These are phyloP conservation scores for Bombus pascuorum DNA, from an alignment of 1,140 invertebrate species.

Conservation along the genomic window DNA sequence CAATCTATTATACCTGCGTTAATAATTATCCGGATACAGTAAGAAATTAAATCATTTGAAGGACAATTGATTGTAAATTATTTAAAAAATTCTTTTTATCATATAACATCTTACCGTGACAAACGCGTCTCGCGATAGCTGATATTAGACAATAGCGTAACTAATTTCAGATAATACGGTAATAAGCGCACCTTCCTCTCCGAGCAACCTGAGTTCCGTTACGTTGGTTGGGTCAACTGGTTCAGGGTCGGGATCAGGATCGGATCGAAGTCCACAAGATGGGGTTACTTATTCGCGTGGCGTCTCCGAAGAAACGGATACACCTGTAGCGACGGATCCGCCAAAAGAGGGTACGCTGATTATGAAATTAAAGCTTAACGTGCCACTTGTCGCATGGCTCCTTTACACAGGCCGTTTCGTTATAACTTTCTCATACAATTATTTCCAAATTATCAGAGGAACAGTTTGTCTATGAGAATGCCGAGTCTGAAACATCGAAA, in stretches of 20 bases:
- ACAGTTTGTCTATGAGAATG: constrained; percentile 72
- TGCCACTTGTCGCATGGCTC: too few relatives aligned
- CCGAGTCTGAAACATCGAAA: constrained; percentile 52
- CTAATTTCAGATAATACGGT: constrained; percentile 75
- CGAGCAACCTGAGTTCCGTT: constrained; percentile 88
- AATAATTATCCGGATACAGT: not conserved
- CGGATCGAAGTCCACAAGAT: constrained; percentile 79
- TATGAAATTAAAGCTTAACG: not conserved
- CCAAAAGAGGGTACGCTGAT: constrained; percentile 54
- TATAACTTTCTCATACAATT: not conserved
- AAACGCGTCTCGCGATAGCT: too few relatives aligned
- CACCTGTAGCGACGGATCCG: constrained; percentile 49
- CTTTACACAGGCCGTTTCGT: not conserved
- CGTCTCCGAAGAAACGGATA: constrained; percentile 77
- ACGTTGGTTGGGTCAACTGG: constrained; percentile 86
- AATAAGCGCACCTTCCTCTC: constrained; percentile 86
- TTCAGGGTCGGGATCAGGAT: constrained; percentile 82
- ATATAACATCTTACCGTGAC: not conserved
- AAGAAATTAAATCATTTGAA: not conserved
- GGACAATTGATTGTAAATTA: not conserved
- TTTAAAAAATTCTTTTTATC: not conserved
- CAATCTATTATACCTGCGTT: not conserved
- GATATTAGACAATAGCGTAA: not conserved
- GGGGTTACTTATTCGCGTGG: constrained; percentile 58
- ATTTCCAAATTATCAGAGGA: constrained; percentile 52